These are phyloP conservation scores for Agapetus fuscipes DNA, from an alignment of 2,888 invertebrate genomes.

Conservation along the genomic window DNA sequence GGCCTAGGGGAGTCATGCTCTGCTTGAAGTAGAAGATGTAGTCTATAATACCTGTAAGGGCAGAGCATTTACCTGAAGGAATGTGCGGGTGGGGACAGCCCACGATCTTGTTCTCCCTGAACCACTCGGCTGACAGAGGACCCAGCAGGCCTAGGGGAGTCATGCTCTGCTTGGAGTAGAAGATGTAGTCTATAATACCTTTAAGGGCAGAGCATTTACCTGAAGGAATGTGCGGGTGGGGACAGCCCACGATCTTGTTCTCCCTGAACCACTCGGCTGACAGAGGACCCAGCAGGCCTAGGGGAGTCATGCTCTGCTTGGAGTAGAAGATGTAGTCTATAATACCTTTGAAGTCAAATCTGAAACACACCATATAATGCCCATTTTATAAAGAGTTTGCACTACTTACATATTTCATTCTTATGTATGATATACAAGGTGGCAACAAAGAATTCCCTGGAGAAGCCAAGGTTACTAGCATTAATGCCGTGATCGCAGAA, in stretches of 20 bases:
- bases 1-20: constrained; percentile 89
- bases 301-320: constrained; percentile 87
- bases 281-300: constrained; percentile 90
- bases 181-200: constrained; percentile 99
- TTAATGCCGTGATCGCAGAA: too few relatives aligned
- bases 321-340: constrained; percentile 99
- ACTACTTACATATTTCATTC: too few relatives aligned
- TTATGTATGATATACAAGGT: too few relatives aligned
- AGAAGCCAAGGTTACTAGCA: too few relatives aligned
- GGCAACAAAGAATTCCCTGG: too few relatives aligned
- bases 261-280: constrained; percentile 89
- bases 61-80: too few relatives aligned
- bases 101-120: constrained; percentile 90
- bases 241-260: constrained; percentile 96
- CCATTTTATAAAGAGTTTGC: too few relatives aligned
- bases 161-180: constrained; percentile 94
- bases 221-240: constrained; percentile 95
- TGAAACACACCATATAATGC: too few relatives aligned
- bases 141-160: constrained; percentile 90
- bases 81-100: constrained; percentile 98
- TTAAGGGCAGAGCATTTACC: constrained; percentile 94
- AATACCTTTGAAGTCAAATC: constrained; percentile 98
- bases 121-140: constrained; percentile 88
- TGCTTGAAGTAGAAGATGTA: constrained; percentile 98
- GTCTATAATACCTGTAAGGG: constrained; percentile 99